Percentiles rank a stretch among this genome's conserved stretches.
These are phyloP conservation scores for Sphaerophoria taeniata DNA, from an alignment of 2,888 invertebrate species.

Conservation along the genomic window DNA sequence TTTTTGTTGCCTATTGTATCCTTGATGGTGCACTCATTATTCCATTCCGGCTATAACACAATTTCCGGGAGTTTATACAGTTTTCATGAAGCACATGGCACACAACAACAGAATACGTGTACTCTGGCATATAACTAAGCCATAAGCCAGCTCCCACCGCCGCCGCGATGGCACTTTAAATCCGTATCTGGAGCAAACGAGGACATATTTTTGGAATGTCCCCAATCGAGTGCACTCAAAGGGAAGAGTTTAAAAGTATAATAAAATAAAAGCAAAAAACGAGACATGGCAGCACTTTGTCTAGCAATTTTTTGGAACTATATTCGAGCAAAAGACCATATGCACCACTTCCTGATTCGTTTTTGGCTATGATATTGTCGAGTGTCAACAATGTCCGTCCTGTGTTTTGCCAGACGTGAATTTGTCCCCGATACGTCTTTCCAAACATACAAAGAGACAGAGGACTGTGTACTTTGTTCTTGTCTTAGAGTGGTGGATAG, in stretches of 20 bases:
- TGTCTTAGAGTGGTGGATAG: background rate
- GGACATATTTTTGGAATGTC: constrained; percentile 32
- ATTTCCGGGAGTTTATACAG: constrained; percentile 57
- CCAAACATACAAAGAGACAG: background rate
- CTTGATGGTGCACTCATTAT: constrained; percentile 54
- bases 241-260: constrained; percentile 6
- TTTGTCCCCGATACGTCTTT: background rate
- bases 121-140: background rate
- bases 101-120: background rate
- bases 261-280: background rate
- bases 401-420: constrained; percentile 1
- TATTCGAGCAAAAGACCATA: constrained; percentile 6
- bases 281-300: constrained; percentile 23
- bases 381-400: constrained; percentile 6
- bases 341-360: background rate
- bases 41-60: constrained; percentile 55
- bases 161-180: constrained; percentile 24
- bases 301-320: constrained; percentile 13
- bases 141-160: background rate
- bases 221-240: constrained; percentile 28
- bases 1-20: constrained; percentile 36
- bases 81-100: constrained; percentile 4
- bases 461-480: background rate
- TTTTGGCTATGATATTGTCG: background rate
- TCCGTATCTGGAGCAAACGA: constrained; percentile 34